Base-by-base conservation (phyloP, 2,888 invertebrate species). In the Drosophila anceps region DNA sequence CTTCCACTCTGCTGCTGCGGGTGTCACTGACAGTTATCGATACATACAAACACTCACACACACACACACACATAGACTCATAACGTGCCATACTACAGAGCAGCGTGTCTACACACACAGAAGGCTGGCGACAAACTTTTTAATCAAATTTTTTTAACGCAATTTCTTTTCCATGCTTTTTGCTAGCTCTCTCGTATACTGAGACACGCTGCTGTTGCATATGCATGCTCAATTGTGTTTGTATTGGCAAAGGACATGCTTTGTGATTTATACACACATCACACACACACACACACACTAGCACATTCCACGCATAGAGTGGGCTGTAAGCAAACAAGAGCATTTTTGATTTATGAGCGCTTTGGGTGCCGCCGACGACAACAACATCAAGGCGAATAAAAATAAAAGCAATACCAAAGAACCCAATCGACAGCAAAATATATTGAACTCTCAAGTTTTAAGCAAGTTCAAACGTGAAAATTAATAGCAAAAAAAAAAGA, bases 171-270 rank as follows among this genome's bases (percentile, higher is more conserved):
- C 69, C 70, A 74, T 78, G 72, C 72, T 76, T 81, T 81, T 81
- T 86, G 63, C 62, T 66, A 46, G 35, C 31, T 50, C 43, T 29
- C 48, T 58, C 50, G 46, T 54, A 67, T 37, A 70, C 62, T 48
- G 73, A 62, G 77, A 50, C 66, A 55, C 37, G 63, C 64, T 61
- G 74, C 74, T 77, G 82, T 73, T 82, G 83, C 83, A 82, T 82
- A 82, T 82, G 82, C 82, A 82, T 80, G 82, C 82, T 82, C 82
- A 82, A 82, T 82, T 82, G 77, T 82, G 77, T 88, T 88, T 86
- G 89, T 87, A 87, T 89, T 86, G 85, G 87, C 89, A 88, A 88
- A 88, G 89, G 85, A 86, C 85, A 86, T 84, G 87, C 85, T 86
- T 88, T 88, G 85, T 87, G 85, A 86, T 86, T 86, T 86, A 86